A percentile compares a stretch with the other conserved stretches of the same genome.
These are phyloP conservation scores for Tachysurus fulvidraco DNA, from an alignment of 2,113 vertebrate species.

Conservation along the genomic window DNA sequence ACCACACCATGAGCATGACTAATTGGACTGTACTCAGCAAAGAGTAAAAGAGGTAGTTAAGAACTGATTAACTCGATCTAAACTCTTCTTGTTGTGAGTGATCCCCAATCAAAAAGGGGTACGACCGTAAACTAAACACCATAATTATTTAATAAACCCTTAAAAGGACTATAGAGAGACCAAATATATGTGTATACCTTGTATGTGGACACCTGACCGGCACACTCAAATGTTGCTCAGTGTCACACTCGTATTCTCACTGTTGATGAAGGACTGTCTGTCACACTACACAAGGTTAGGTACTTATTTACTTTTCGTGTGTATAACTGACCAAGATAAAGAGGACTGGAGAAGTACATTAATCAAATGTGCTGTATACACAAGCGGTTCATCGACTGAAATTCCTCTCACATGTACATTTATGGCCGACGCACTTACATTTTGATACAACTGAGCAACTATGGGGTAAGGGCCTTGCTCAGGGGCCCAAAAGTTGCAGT, in stretches of 20 bases:
- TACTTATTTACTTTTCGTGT: not conserved
- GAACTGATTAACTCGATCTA: not conserved
- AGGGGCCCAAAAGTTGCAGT: too few relatives aligned
- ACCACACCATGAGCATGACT: not conserved
- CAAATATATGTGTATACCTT: not conserved
- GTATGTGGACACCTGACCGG: not conserved
- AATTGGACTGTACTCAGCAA: not conserved
- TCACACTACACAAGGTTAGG: too few relatives aligned
- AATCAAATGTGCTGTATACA: not conserved
- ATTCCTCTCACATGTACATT: not conserved
- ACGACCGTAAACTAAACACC: not conserved
- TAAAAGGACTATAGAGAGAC: not conserved
- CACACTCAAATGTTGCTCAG: not conserved
- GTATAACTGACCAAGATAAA: not conserved
- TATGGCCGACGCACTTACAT: too few relatives aligned
- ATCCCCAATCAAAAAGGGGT: not conserved
- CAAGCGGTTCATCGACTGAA: not conserved
- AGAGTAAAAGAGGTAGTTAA: not conserved
- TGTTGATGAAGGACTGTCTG: too few relatives aligned
- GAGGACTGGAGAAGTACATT: not conserved
- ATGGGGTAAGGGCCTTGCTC: too few relatives aligned
- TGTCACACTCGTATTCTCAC: too few relatives aligned
- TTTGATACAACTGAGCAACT: too few relatives aligned
- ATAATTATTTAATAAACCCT: not conserved
- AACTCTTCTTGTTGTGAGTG: not conserved